phyloP scores from a whole-genome alignment of 1,140 invertebrate genomes.

The Ganaspis sp. region DNA sequence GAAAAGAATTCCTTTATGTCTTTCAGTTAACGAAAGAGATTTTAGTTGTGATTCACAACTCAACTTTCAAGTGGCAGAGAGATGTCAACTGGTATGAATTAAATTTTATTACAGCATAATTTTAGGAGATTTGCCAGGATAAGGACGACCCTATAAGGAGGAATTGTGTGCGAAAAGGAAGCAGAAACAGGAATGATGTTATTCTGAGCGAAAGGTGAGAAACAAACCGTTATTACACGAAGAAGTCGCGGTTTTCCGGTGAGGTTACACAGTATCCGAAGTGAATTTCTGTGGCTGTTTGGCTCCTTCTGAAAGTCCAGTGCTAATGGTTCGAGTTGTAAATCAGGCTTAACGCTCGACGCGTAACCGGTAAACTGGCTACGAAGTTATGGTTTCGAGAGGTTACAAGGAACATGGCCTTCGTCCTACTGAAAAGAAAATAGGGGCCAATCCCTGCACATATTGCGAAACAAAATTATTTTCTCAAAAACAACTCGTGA shows the following conservation, averaged over 20 bases:
- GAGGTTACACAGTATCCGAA: neutral
- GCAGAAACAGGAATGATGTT: neutral
- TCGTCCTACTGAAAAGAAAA: conserved; percentile 25
- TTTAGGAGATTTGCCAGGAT: no score
- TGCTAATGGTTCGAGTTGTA: conserved; percentile 15
- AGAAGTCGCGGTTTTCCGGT: neutral
- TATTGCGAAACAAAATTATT: conserved; percentile 25
- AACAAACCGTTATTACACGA: conserved; percentile 15
- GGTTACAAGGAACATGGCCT: conserved; percentile 21
- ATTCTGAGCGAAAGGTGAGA: neutral
- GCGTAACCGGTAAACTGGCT: conserved; percentile 25
- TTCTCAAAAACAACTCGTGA: conserved; percentile 18
- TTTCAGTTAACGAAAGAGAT: neutral
- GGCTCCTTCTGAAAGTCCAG: neutral
- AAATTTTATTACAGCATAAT: no score
- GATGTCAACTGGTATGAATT: no score
- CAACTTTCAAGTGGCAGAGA: no score
- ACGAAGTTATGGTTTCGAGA: conserved; percentile 17
- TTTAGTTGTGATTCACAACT: no score
- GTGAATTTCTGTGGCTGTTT: neutral
- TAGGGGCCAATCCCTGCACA: neutral
- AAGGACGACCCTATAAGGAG: no score
- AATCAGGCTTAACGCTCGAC: conserved; percentile 9
- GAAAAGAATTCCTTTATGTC: no score
- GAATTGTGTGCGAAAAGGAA: neutral